Evolutionary conservation across 2,888 invertebrate genomes (phyloP).

Genomic region (Thecophora atra): DNA sequence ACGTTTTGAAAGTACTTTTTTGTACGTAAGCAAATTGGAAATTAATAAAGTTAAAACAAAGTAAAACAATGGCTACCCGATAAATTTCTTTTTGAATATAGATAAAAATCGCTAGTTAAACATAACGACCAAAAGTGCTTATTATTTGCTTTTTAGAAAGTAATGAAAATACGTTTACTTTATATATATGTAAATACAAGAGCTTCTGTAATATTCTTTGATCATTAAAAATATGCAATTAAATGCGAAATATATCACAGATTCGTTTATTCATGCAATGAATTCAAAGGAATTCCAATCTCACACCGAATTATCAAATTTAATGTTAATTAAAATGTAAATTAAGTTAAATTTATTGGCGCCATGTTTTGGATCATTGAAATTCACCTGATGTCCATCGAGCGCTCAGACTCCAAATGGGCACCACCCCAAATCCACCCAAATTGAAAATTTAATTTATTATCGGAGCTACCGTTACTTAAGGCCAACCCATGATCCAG

Average conservation of each 20-base stretch:
- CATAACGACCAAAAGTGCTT: too few relatives aligned
- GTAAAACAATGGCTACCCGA: background rate
- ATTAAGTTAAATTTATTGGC: background rate
- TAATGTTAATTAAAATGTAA: too few relatives aligned
- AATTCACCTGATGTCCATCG: background rate
- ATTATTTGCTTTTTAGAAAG: too few relatives aligned
- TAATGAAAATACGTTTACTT: too few relatives aligned
- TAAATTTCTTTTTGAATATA: background rate
- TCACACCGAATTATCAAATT: too few relatives aligned
- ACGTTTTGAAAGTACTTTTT: slow-evolving; percentile 14
- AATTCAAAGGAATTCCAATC: too few relatives aligned
- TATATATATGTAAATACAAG: background rate
- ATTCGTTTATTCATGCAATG: too few relatives aligned
- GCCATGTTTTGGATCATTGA: slow-evolving; percentile 6
- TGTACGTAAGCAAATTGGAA: background rate
- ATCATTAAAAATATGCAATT: too few relatives aligned
- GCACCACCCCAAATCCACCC: slow-evolving; percentile 18
- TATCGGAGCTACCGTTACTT: background rate
- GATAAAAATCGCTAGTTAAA: background rate
- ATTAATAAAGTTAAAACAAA: background rate
- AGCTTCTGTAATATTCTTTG: too few relatives aligned
- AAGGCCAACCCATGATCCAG: background rate
- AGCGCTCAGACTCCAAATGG: background rate
- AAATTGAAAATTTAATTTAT: slow-evolving; percentile 27
- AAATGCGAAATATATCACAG: too few relatives aligned